phyloP scores from a whole-genome alignment of 2,113 vertebrate genomes.

The Bos indicus region DNA sequence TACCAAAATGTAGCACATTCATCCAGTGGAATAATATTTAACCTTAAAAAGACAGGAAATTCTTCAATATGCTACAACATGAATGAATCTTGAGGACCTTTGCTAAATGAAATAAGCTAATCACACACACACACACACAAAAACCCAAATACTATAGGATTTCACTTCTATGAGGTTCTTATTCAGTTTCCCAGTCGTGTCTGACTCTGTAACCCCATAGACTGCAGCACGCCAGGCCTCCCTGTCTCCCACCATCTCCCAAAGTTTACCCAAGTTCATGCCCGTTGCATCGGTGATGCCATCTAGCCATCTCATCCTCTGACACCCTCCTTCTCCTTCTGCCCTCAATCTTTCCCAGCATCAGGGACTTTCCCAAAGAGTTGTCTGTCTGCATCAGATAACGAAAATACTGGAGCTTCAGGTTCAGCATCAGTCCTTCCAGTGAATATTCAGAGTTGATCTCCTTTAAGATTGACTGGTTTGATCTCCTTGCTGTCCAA shows the following conservation, averaged over 20 bases:
- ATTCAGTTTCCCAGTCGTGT: neutral
- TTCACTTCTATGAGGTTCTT: neutral
- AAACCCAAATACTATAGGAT: neutral
- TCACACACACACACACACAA: neutral
- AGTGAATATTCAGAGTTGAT: neutral
- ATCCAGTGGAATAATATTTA: neutral
- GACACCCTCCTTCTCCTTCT: neutral
- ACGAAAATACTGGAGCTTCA: neutral
- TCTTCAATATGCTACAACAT: neutral
- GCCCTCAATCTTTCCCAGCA: neutral
- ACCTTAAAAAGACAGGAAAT: neutral
- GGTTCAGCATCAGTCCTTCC: neutral
- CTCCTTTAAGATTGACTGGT: neutral
- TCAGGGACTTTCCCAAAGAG: neutral
- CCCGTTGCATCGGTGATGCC: neutral
- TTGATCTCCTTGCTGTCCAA: neutral
- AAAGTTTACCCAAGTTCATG: neutral
- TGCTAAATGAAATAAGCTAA: neutral
- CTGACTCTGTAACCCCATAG: neutral
- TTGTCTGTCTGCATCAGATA: neutral
- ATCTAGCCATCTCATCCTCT: neutral
- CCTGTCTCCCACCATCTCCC: neutral
- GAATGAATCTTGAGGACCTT: neutral
- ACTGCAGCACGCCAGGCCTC: neutral
- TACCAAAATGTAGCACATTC: neutral